Evolutionary conservation across 2,888 invertebrate species (phyloP).

Genomic region (Pemphredon lugubris): DNA sequence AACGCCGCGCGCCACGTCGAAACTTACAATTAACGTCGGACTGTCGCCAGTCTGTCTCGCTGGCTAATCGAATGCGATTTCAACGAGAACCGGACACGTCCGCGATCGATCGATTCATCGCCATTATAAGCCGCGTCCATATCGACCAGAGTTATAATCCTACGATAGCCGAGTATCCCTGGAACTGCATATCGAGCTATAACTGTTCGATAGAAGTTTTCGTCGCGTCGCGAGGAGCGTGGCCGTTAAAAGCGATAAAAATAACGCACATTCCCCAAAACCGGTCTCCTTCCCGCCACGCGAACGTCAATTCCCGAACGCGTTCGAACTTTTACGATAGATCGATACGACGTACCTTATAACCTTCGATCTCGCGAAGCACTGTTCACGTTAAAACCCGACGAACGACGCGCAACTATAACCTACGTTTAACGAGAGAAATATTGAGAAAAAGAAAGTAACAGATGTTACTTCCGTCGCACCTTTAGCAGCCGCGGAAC

Average conservation of each 20-base stretch:
- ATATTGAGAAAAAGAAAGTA: conserved; percentile 10
- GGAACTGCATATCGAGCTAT: not conserved
- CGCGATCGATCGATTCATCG: conserved; percentile 9
- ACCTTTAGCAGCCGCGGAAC: conserved; percentile 74
- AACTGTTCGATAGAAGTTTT: too few species aligned
- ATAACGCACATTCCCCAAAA: too few species aligned
- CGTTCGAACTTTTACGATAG: too few species aligned
- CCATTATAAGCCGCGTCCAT: conserved; percentile 2
- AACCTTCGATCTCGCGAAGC: too few species aligned
- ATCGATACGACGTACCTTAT: too few species aligned
- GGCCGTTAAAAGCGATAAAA: too few species aligned
- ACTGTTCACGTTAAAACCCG: too few species aligned
- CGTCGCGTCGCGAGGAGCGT: too few species aligned
- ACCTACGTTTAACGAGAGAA: not conserved
- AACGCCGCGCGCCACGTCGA: not conserved
- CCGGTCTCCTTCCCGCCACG: too few species aligned
- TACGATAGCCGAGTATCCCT: not conserved
- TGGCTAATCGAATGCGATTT: conserved; percentile 33
- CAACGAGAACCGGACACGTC: conserved; percentile 4
- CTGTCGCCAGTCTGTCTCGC: conserved; percentile 22
- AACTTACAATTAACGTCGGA: conserved; percentile 7
- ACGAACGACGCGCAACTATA: not conserved
- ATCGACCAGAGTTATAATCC: conserved; percentile 26
- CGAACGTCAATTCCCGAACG: too few species aligned
- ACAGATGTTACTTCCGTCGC: conserved; percentile 30